Conservation (phyloP, 2,113 vertebrate genomes). For the crab-eating macaque (Macaca fascicularis) region DNA sequence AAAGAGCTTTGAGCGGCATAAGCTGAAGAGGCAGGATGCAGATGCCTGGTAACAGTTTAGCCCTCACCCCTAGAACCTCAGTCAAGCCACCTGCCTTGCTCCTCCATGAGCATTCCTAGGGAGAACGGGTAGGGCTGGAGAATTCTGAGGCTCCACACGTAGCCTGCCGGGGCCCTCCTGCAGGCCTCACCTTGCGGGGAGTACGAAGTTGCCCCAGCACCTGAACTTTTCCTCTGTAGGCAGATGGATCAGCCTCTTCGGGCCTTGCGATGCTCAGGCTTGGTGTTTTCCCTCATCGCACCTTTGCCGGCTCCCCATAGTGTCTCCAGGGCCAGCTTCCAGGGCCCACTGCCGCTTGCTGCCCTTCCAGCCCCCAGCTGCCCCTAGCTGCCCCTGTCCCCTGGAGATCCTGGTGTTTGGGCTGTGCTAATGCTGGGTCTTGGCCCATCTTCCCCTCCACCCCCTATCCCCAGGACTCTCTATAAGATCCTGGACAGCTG, state of each 20-base stretch:
- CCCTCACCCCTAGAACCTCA: background rate
- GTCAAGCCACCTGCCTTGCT: background rate
- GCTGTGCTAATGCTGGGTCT: background rate
- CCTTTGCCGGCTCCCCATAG: background rate
- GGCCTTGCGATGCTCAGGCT: background rate
- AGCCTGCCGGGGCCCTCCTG: background rate
- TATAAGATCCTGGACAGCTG: slow-evolving; percentile 99
- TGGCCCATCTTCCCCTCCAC: too few relatives aligned
- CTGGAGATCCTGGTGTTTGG: background rate
- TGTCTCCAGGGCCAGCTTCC: background rate
- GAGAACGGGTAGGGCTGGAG: background rate
- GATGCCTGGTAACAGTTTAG: slow-evolving; percentile 91
- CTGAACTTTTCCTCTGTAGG: background rate
- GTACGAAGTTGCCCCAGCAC: background rate
- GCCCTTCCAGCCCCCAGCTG: background rate
- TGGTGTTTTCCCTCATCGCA: too few relatives aligned
- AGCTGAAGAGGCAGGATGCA: slow-evolving; percentile 94
- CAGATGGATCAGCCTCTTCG: background rate
- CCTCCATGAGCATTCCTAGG: fast-evolving
- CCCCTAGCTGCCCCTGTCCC: background rate
- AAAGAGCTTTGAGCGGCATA: slow-evolving; percentile 94
- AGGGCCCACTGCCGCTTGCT: background rate
- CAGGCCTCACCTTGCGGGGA: background rate
- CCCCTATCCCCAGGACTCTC: slow-evolving; percentile 88
- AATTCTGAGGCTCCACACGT: background rate